Evolutionary conservation across 2,888 invertebrate species (phyloP), one percentile per base, ranked within the genome.

Genomic region (Pachymerium ferrugineum): DNA sequence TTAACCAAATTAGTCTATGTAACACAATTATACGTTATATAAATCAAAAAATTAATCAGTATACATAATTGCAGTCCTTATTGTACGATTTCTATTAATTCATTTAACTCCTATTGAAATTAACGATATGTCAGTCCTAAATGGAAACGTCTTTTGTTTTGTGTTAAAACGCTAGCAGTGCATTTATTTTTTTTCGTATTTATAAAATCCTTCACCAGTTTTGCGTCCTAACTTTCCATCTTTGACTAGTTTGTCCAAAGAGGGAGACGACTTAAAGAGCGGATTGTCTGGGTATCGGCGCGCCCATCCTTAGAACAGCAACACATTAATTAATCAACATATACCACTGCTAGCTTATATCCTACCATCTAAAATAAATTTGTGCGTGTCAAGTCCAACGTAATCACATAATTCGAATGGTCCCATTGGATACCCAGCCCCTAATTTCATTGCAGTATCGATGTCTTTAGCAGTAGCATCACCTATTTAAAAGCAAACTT

Each of bases 341-440:
- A 22, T 47, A 31, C 31, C 6, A 8, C 2, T 16, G 33, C 31
- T 47, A 72, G 70, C 19, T 14, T 25, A 19, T 16, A 71, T 76
- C 80, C 77, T 80, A 86, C 87, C 92, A 78, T 90, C 88, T n/a
- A 91, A 80, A 79, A 93, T 91, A 79, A 88, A 89, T 79, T 89
- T 86, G 74, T 87, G 87, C 4, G 92, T 92, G 81, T 94, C 94
- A 14, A 91, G 84, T 0, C 94, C 94, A 0, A 92, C 90, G 81
- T 90, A 93, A 84, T 94, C 94, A 0, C 88, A 84, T 72, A 94
- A 83, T 82, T 94, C 92, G 76, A 95, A 86, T 0, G 94, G 94
- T 3, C 94, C 94, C 94, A 94, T 94, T 4, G 94, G 94, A 82
- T 93, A 88, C 0, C 91, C 90, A 14, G 93, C 92, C 5, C 94